Base-by-base conservation (phyloP, 2,888 invertebrate species). In the Eupithecia insigniata region DNA sequence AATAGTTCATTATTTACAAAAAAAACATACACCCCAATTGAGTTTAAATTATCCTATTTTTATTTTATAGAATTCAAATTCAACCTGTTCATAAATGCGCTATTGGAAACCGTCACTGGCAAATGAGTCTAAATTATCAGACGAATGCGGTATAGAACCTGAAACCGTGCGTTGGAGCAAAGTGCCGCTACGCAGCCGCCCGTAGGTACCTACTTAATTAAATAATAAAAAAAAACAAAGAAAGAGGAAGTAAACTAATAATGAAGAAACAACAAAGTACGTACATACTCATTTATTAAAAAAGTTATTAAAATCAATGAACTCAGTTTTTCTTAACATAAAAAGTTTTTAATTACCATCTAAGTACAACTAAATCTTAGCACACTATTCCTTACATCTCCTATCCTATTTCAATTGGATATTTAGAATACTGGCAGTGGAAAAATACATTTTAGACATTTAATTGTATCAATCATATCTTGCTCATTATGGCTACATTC, bases 361-460 rank as follows among this genome's bases (percentile, higher is more conserved):
- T 79, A 64, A 64, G 81, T 85, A 84, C 30, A 61, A 85, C 85
- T 86, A 85, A 71, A 79, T 75, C 83, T 89, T 85, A 85, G 67
- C 61, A 73, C 79, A 82, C 74, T 80, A 83, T 82, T 81, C 78
- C 85, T 84, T 89, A 64, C 36, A 64, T 34, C 36, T n/a, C n/a
- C n/a, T 30, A 55, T 62, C 60, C 83, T 88, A 85, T 82, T 90
- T 64, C 7, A 30, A 55, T 55, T 90, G 89, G 87, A 91, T 92
- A 89, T 89, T 90, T 67, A 67, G 90, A 94, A 94, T 94, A 94
- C 94, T 94, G 94, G 94, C 94, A 94, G 94, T 94, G 94, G 90
- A 93, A 93, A 93, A 94, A 93, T 93, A 93, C 90, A 89, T 87
- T 87, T 86, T 79, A 74, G 68, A 77, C 84, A 86, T 79, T 83